A percentile compares a stretch with the other conserved stretches of the same genome.
Evolutionary conservation across 2,888 invertebrate genomes (phyloP).

Genomic region (Diachrysia chrysitis): DNA sequence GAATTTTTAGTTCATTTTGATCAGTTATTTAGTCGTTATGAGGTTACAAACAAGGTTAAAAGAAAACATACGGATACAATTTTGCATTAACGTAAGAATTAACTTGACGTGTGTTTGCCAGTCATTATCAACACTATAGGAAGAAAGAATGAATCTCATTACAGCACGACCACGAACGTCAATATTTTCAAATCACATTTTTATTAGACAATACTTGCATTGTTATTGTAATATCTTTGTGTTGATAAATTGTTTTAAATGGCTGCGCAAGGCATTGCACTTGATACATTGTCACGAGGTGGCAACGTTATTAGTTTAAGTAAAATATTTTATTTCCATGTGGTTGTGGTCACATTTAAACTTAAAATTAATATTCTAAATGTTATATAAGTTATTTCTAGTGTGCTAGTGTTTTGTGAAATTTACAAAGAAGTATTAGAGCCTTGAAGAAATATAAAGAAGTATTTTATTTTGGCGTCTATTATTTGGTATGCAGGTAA

Average conservation of each 20-base stretch:
- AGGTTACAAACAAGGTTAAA: no score
- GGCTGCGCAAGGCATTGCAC: slow-evolving; percentile 2
- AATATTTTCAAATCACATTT: slow-evolving; percentile 10
- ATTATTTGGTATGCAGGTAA: not conserved
- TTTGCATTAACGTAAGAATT: no score
- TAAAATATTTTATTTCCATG: not conserved
- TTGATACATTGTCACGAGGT: not conserved
- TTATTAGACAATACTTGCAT: not conserved
- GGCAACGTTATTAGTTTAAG: not conserved
- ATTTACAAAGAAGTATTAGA: not conserved
- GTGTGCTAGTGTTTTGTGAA: not conserved
- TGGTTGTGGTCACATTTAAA: not conserved
- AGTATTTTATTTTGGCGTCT: not conserved
- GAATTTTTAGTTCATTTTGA: no score
- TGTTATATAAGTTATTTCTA: not conserved
- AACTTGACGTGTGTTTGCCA: no score
- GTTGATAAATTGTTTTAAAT: slow-evolving; percentile 11
- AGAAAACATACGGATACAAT: no score
- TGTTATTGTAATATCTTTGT: not conserved
- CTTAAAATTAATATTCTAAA: not conserved
- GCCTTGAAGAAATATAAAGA: not conserved
- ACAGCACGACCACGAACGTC: not conserved
- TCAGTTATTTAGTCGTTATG: no score
- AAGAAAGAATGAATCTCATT: no score
- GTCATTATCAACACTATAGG: no score